Evolutionary conservation across 2,888 invertebrate species (phyloP), one percentile per base, ranked within the genome.

Genomic region (Aradus depressus): DNA sequence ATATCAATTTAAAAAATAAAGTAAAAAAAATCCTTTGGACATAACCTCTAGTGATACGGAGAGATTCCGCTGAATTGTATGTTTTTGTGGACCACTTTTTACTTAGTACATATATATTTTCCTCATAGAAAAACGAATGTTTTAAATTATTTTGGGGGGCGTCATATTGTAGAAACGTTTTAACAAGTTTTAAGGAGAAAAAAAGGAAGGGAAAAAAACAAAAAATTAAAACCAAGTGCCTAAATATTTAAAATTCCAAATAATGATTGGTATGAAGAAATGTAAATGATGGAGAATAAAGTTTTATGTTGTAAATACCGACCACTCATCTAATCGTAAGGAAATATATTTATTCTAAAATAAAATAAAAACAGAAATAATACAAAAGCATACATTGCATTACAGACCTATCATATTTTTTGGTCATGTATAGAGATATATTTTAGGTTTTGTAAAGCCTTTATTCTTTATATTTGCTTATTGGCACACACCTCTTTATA

Each of bases 381-480:
- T 44, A 53, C 38, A 50, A 51, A 53, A 49, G 48, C 49, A 49
- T 52, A 49, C 50, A 50, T 53, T 53, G 44, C 53, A 53, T 53
- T 53, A 53, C 37, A 34, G 53, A 50, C 50, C 38, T 38, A 28
- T n/a, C n/a, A n/a, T n/a, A n/a, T n/a, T n/a, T n/a, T 41, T 32
- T 32, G 28, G 49, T 53, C 53, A 50, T 53, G 53, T 53, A 53
- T 50, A 53, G 50, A 53, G 47, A 53, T 53, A 53, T 53, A 50
- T 53, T 53, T 53, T 50, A 51, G 53, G 50, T 53, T 53, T 48
- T 53, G 53, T 53, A 53, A 45, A 47, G 50, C 43, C 50, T 41
- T 26, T 49, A 47, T 47, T 47, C 47, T 49, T 39, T 49, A 41
- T 41, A 49, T 35, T 49, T 26, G 39, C 41, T 49, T 8, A 8